Evolutionary conservation across 2,888 invertebrate species (phyloP).

Genomic region (Sympetrum striolatum): DNA sequence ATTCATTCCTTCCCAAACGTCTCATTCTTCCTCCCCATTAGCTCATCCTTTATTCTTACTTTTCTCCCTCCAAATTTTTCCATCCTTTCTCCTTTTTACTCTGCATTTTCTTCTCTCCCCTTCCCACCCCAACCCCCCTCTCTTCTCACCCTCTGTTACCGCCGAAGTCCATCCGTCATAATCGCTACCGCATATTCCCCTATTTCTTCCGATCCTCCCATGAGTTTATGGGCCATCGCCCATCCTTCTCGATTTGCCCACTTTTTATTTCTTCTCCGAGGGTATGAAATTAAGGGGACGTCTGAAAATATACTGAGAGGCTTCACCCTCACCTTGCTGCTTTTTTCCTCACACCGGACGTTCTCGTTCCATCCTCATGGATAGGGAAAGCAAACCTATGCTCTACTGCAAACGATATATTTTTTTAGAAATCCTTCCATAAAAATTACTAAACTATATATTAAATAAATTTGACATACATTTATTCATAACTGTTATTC

Average conservation of each 20-base stretch:
- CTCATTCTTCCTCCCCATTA: background rate
- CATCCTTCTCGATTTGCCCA: background rate
- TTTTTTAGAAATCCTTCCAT: no score
- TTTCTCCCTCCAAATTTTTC: background rate
- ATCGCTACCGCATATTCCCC: constrained; percentile 18
- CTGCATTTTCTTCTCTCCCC: background rate
- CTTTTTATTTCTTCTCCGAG: background rate
- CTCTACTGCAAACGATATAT: no score
- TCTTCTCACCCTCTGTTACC: background rate
- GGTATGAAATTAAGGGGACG: background rate
- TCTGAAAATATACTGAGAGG: no score
- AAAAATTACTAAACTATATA: no score
- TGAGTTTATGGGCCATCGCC: constrained; percentile 29
- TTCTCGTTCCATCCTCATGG: no score
- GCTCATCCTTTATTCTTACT: background rate
- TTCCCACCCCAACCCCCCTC: background rate
- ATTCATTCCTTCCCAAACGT: background rate
- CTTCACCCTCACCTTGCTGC: no score
- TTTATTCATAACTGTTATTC: no score
- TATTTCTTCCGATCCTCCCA: background rate
- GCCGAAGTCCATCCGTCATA: constrained; percentile 18
- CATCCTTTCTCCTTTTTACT: background rate
- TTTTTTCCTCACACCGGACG: no score
- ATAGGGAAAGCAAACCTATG: no score
- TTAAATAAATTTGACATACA: no score